Evolutionary conservation across 2,888 invertebrate species (phyloP), one percentile per base, ranked within the genome.

Genomic region (Cyclophora albipunctata): DNA sequence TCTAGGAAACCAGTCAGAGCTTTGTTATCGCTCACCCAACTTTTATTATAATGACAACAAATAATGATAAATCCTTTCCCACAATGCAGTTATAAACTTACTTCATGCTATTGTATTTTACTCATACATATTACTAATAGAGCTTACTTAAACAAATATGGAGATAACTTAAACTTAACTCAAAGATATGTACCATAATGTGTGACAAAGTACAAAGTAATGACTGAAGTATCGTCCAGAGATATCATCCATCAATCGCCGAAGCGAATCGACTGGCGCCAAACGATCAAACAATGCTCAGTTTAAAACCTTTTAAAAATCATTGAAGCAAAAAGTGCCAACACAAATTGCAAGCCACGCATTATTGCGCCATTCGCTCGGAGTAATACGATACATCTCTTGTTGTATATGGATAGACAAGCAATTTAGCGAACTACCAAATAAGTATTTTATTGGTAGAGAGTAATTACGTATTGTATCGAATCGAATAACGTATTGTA

Each of bases 291-390:
- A 59, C 58, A 60, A 58, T 55, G 45, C 50, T 43, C 55, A 51
- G 46, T 46, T 53, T 55, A 48, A 53, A 49, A 20, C 50, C 54
- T 50, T 58, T 54, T 53, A 42, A 54, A 58, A 57, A 42, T 49
- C 50, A 53, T 49, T 54, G 51, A 49, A 58, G 60, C 58, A 60
- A 60, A 60, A 54, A 58, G 56, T 45, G 46, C 50, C 54, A 55
- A 53, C 54, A 52, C 53, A 54, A 60, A 58, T 61, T 53, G 52
- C 49, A 48, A 45, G 52, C 49, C 45, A 37, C 37, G 37, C 49
- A 50, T 45, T 48, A 54, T 52, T 49, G 42, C 44, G 45, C 55
- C 48, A 52, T 51, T 53, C 51, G 49, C 49, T 54, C 46, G 49
- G 50, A 45, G 57, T 48, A 58, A 60, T 53, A 55, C 49, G 54